These are phyloP conservation scores for Thaleichthys pacificus DNA, from an alignment of 2,797 vertebrate species.

Conservation along the genomic window DNA sequence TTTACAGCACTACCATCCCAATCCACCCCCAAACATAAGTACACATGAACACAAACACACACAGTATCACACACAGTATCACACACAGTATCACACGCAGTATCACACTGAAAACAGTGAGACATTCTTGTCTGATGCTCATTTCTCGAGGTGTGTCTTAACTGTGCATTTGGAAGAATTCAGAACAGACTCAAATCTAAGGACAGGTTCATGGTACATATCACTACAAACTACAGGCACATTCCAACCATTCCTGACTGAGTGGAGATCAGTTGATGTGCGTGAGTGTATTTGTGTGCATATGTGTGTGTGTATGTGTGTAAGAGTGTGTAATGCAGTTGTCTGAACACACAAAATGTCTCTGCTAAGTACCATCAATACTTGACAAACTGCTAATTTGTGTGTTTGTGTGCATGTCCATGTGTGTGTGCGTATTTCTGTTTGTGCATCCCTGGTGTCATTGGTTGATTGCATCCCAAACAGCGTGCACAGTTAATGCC, in stretches of 20 bases:
- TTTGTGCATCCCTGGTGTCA: neutral
- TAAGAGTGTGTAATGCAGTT: neutral
- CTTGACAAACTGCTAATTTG: too few species aligned
- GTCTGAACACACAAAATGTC: neutral
- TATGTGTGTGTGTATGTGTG: constrained; percentile 1
- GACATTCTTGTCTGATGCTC: too few species aligned
- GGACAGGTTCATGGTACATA: neutral
- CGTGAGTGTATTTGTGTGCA: neutral
- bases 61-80: too few species aligned
- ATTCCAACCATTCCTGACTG: constrained; percentile 2
- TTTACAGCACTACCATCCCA: neutral
- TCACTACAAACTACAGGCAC: neutral
- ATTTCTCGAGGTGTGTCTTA: too few species aligned
- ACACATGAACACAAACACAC: neutral
- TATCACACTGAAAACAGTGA: too few species aligned
- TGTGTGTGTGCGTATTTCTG: neutral
- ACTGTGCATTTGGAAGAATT: too few species aligned
- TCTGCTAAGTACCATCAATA: too few species aligned
- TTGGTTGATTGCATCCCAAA: neutral
- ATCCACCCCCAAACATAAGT: neutral
- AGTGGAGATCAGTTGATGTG: neutral
- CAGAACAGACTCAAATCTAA: too few species aligned
- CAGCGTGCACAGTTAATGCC: neutral
- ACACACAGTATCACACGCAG: neutral
- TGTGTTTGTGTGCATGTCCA: neutral